Evolutionary conservation across 2,113 vertebrate species (phyloP).

Genomic region (Passer domesticus): DNA sequence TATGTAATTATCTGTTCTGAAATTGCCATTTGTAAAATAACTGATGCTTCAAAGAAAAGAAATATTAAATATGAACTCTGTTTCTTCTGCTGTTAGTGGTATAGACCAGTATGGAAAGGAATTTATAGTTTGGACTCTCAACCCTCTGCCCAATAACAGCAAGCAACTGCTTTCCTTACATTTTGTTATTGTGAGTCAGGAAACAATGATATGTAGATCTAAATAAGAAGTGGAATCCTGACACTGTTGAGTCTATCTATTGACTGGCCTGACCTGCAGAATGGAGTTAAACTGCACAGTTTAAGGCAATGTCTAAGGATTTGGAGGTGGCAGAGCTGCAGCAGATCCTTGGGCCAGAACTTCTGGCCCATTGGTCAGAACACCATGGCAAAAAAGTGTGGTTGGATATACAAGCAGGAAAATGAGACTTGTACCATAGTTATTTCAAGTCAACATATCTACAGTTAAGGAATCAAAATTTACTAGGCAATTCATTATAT

Average conservation of each 20-base stretch:
- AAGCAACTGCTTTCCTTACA: background rate
- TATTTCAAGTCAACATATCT: background rate
- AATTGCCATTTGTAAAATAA: background rate
- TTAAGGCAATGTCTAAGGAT: background rate
- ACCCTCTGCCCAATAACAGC: background rate
- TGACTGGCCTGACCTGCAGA: background rate
- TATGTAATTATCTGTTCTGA: background rate
- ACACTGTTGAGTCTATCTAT: background rate
- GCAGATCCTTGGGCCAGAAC: background rate
- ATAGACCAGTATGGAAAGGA: background rate
- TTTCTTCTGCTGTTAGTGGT: background rate
- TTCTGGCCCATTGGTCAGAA: background rate
- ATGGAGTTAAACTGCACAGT: background rate
- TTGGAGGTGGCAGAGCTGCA: background rate
- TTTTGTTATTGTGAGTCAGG: background rate
- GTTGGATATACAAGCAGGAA: background rate
- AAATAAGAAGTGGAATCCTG: background rate
- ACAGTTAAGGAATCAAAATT: background rate
- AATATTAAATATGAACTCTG: background rate
- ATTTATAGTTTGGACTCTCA: background rate
- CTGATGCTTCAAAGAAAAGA: background rate
- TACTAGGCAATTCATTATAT: background rate
- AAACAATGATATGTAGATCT: background rate
- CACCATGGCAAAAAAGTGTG: fast-evolving
- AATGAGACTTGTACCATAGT: background rate